Base-by-base conservation (phyloP, 1,140 invertebrate species). In the Neodiprion virginianus region DNA sequence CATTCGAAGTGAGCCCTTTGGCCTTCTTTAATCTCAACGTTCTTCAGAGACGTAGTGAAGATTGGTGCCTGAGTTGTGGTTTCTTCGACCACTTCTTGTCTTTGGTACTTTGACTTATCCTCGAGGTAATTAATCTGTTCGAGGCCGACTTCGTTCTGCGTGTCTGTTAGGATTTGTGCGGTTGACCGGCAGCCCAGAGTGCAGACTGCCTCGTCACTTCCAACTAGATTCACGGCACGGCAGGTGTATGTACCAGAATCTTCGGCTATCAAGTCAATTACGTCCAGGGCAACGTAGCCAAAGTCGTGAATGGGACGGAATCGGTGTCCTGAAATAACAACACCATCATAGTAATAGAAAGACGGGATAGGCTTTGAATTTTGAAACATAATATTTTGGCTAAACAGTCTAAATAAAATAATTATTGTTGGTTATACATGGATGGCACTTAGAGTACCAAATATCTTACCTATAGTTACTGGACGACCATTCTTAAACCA, bases 1-100 rank as follows among this genome's bases (percentile, higher is more conserved):
- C 96, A 97, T 87, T 99, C 98, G 83, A 99, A 99, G 83, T 99
- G 97, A 47, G 97, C 97, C 69, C 96, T 89, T 84, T 99, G 96
- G 21, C 96, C 96, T 90, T 99, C 98, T 84, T 95, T 95, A 73
- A 99, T 95, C 81, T 97, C 94, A 48, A 96, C 92, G 81, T 96
- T 96, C 83, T 96, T 96, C 72, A 97, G 88, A 0, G 96, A 96
- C 48, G 95, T 95, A 7, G 96, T 97, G 81, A 98, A 98, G 72
- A 96, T 94, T 11, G 96, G 96, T 21, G 95, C 94, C 89, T 98
- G 95, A 80, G 93, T 94, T 69, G 95, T 95, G 47, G 94, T 92
- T 88, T 97, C 95, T 80, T 97, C 96, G 28, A 93, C 85, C 40
- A 91, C 85, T 85, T 96, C 94, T 72, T 90, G 89, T 75, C 95